Base-by-base conservation (phyloP, 2,797 vertebrate species). In the Nyctalus aviator region DNA sequence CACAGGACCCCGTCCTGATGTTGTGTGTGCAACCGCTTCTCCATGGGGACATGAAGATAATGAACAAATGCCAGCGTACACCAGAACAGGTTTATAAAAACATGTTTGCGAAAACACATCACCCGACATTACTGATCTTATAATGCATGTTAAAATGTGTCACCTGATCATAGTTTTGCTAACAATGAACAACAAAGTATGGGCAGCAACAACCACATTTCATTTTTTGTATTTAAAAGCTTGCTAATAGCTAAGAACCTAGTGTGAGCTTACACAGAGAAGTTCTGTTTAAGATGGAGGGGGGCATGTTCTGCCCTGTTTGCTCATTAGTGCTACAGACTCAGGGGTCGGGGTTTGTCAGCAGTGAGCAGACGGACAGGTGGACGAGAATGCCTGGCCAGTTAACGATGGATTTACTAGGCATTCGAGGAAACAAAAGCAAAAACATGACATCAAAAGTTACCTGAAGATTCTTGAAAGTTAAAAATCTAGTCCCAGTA, bases 151-250 rank as follows among this genome's bases (percentile, higher is more conserved):
- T 84, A 79, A 72, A 41, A 35, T 62, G 13, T 64, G n/a, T 41
- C 25, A 83, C 13, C 23, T 91, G 78, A 57, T 41, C 37, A 8
- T 79, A 57, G 27, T 87, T 75, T 88, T 88, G 44, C 66, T 69
- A 46, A 90, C 1, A 72, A 37, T 55, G 68, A 53, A 20, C 44
- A 87, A 55, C 15, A 48, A 30, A 75, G 23, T 53, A 21, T 55
- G 3, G 59, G 8, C 15, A 37, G 18, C n/a, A 62, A 13, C 12
- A 21, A 30, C n/a, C 50, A 79, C 14, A 48, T 3, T 68, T 83
- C 23, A 48, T 41, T 81, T 55, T 84, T 82, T 93, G 35, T 73
- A 44, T 81, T 37, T 81, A 68, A 69, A 71, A 90, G 68, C 32
- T 57, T 88, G 23, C 12, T 84, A 8, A 21, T 91, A 69, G 64